Evolutionary conservation across 2,113 vertebrate species (phyloP).

Genomic region (Pongo abelii): DNA sequence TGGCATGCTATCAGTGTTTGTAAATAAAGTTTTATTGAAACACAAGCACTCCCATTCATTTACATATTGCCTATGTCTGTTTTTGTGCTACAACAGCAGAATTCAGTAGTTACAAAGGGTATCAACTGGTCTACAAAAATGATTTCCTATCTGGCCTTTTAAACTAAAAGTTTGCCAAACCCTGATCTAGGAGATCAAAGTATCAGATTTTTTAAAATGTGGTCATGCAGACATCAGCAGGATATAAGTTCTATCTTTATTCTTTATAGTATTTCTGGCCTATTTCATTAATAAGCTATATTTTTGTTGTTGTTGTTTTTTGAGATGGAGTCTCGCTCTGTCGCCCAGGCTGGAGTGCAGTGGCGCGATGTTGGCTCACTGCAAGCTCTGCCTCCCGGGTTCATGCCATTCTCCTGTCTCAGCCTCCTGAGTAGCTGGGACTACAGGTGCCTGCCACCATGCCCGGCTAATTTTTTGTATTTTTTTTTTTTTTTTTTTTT

Average conservation of each 20-base stretch:
- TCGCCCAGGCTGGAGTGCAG: too few relatives aligned
- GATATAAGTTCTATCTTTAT: neutral
- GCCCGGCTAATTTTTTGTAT: too few relatives aligned
- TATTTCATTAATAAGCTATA: neutral
- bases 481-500: too few relatives aligned
- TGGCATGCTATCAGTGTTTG: neutral
- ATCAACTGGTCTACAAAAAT: neutral
- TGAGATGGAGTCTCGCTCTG: too few relatives aligned
- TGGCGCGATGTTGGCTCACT: too few relatives aligned
- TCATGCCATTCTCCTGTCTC: too few relatives aligned
- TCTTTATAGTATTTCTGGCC: neutral
- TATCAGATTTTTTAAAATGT: neutral
- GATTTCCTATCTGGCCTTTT: constrained; percentile 1
- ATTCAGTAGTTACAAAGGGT: neutral
- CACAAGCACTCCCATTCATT: neutral
- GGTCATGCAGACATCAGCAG: neutral
- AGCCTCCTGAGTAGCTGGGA: too few relatives aligned
- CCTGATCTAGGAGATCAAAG: neutral
- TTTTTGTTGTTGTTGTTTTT: too few relatives aligned
- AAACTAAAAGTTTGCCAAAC: neutral
- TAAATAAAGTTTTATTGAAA: constrained; percentile 12
- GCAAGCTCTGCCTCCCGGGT: too few relatives aligned
- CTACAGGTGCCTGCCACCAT: too few relatives aligned
- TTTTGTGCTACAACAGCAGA: neutral
- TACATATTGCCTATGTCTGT: neutral